phyloP scores from a whole-genome alignment of 2,113 vertebrate genomes.

The Dicaeum eximium region DNA sequence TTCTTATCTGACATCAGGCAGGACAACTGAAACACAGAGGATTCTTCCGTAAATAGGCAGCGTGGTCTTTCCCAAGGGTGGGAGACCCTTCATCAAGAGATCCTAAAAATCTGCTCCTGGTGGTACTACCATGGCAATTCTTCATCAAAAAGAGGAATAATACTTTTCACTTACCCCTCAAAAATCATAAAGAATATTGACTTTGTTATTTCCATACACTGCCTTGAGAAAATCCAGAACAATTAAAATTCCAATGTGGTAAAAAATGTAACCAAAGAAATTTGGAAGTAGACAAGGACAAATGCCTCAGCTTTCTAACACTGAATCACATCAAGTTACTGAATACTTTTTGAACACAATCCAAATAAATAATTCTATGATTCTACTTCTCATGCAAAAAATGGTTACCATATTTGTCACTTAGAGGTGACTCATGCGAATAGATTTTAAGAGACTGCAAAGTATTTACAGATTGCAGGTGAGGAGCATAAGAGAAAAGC shows the following conservation, averaged over 20 bases:
- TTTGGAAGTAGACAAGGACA: neutral
- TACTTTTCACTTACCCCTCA: neutral
- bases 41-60: neutral
- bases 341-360: neutral
- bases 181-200: neutral
- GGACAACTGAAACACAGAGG: neutral
- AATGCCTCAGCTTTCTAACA: neutral
- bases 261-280: neutral
- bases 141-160: neutral
- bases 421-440: neutral
- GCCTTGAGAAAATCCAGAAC: neutral
- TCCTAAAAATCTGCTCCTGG: neutral
- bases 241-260: neutral
- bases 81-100: neutral
- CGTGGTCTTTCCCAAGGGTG: neutral
- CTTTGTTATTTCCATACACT: neutral
- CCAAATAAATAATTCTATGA: neutral
- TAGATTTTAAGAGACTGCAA: neutral
- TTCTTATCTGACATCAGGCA: neutral
- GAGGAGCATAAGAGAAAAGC: neutral
- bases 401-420: neutral
- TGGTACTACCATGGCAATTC: neutral
- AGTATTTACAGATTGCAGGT: neutral
- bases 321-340: neutral
- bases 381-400: neutral